phyloP scores from a whole-genome alignment of 1,140 invertebrate genomes.

The Pomacea maculata region DNA sequence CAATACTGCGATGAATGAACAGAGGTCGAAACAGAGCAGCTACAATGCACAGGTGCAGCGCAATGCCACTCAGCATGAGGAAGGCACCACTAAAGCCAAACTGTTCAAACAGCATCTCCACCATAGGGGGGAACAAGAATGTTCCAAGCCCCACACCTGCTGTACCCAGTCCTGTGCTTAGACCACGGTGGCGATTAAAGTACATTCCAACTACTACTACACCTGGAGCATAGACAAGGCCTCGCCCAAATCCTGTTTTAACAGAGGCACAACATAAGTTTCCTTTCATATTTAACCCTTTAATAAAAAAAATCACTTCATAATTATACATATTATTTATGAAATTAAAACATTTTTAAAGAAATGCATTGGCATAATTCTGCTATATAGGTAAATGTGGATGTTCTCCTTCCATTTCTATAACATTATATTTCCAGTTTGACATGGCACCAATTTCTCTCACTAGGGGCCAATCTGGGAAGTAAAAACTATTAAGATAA shows the following conservation, averaged over 20 bases:
- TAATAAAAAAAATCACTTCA: too few relatives aligned
- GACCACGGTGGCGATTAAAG: conserved; percentile 51
- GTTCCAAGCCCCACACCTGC: conserved; percentile 60
- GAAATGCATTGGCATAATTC: too few relatives aligned
- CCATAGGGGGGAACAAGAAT: conserved; percentile 58
- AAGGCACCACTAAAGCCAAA: conserved; percentile 19
- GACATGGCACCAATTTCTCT: too few relatives aligned
- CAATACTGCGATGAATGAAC: conserved; percentile 20
- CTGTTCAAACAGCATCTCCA: conserved; percentile 48
- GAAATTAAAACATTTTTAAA: too few relatives aligned
- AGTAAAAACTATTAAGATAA: too few relatives aligned
- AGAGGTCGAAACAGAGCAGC: conserved; percentile 35
- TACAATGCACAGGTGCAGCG: conserved; percentile 32
- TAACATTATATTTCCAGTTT: too few relatives aligned
- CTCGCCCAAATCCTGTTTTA: conserved; percentile 54
- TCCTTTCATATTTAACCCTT: too few relatives aligned
- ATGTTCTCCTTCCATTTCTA: too few relatives aligned
- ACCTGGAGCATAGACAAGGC: conserved; percentile 55
- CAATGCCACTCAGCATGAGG: conserved; percentile 27
- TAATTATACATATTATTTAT: too few relatives aligned
- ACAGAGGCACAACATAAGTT: too few relatives aligned
- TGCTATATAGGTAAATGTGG: too few relatives aligned
- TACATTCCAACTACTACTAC: conserved; percentile 57
- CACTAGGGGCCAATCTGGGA: too few relatives aligned
- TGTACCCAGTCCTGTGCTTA: conserved; percentile 58